phyloP scores from a whole-genome alignment of 2,797 vertebrate genomes.

The Botia almorhae region DNA sequence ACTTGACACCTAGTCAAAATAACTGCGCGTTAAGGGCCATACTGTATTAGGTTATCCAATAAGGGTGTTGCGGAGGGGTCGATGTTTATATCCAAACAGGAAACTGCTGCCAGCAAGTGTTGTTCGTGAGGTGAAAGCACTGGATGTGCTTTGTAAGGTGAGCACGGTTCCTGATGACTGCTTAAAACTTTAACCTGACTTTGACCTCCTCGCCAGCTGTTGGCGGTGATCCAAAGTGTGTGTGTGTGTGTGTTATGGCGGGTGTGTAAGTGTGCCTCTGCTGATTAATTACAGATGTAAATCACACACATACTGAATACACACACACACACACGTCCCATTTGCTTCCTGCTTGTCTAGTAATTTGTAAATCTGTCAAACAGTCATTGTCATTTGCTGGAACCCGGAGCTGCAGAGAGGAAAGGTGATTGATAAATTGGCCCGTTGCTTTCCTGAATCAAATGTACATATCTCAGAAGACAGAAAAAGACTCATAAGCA shows the following conservation, averaged over 20 bases:
- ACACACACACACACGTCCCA: conserved; percentile 50
- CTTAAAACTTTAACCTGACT: conserved; percentile 50
- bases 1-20: conserved; percentile 56
- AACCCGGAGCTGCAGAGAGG: conserved; percentile 45
- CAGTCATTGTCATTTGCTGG: conserved; percentile 51
- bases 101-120: conserved; percentile 39
- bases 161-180: conserved; percentile 23
- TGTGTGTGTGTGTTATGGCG: conserved; percentile 18
- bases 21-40: conserved; percentile 46
- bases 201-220: conserved; percentile 50
- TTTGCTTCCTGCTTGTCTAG: conserved; percentile 46
- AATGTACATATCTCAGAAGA: conserved; percentile 41
- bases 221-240: conserved; percentile 31
- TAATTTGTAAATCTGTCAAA: conserved; percentile 52
- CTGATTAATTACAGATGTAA: conserved; percentile 51
- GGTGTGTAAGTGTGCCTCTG: conserved; percentile 13
- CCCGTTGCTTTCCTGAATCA: conserved; percentile 18
- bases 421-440: conserved; percentile 51
- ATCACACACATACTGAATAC: conserved; percentile 62
- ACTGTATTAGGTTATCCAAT: conserved; percentile 57
- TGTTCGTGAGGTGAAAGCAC: conserved; percentile 43
- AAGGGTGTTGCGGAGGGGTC: conserved; percentile 23
- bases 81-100: conserved; percentile 48
- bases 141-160: conserved; percentile 37
- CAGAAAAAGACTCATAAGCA: conserved; percentile 36